These are phyloP conservation scores for Haplochromis burtoni DNA, from an alignment of 2,113 vertebrate species.

Conservation along the genomic window DNA sequence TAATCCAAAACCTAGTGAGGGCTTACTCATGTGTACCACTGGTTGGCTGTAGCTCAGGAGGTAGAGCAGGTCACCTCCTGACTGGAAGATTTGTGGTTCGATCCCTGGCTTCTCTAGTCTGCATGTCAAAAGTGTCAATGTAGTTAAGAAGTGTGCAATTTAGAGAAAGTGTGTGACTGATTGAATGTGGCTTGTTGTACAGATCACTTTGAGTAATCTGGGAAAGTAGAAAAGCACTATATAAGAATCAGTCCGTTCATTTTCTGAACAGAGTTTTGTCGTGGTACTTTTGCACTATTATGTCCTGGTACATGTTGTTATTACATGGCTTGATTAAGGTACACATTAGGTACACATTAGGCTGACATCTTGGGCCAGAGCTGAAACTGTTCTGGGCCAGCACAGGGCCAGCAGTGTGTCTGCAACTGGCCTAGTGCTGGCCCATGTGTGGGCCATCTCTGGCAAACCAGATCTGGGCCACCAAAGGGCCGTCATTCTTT, in stretches of 20 bases:
- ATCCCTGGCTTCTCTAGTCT: accelerated
- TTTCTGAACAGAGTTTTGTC: background rate
- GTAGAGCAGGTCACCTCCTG: background rate
- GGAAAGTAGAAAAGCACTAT: accelerated
- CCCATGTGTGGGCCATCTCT: background rate
- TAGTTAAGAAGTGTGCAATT: background rate
- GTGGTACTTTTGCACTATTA: background rate
- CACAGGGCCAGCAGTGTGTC: background rate
- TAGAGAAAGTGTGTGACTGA: accelerated
- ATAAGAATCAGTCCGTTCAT: background rate
- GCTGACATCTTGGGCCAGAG: background rate
- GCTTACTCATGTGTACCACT: background rate
- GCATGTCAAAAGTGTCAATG: background rate
- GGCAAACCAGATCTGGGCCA: background rate
- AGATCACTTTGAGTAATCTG: accelerated
- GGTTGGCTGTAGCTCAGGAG: background rate
- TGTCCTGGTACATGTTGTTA: accelerated
- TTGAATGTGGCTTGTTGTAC: accelerated
- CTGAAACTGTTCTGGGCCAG: background rate
- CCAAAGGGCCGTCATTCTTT: background rate
- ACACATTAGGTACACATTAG: background rate
- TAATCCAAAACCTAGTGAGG: background rate
- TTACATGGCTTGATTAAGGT: background rate
- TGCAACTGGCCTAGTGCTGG: background rate
- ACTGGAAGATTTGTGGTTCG: accelerated